Evolutionary conservation across 2,888 invertebrate species (phyloP).

Genomic region (Cordilura impudica): DNA sequence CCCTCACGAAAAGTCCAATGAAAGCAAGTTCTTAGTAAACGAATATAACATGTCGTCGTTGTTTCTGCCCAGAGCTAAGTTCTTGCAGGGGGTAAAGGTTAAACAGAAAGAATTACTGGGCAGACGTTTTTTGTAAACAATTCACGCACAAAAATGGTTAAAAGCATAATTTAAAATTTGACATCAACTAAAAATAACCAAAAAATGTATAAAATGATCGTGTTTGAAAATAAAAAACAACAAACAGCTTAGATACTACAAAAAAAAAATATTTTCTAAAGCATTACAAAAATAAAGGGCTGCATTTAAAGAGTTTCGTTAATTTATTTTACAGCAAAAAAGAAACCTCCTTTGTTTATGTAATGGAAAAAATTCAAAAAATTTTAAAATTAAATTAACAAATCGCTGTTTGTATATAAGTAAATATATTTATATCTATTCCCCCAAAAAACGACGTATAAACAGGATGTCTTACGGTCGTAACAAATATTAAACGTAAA

Average conservation of each 20-base stretch:
- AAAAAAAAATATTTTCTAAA: conserved; percentile 45
- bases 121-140: conserved; percentile 78
- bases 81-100: conserved; percentile 71
- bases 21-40: conserved; percentile 73
- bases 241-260: conserved; percentile 47
- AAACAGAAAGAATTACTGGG: conserved; percentile 68
- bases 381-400: conserved; percentile 1
- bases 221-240: conserved; percentile 39
- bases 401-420: conserved; percentile 20
- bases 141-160: conserved; percentile 78
- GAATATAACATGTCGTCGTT: conserved; percentile 72
- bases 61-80: conserved; percentile 77
- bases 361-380: conserved; percentile 17
- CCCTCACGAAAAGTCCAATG: conserved; percentile 62
- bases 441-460: conserved; percentile 17
- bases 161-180: conserved; percentile 61
- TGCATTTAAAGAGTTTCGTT: neutral
- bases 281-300: conserved; percentile 53
- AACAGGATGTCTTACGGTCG: conserved; percentile 22
- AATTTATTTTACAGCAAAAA: neutral
- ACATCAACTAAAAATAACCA: conserved; percentile 25
- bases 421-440: neutral
- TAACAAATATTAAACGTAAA: conserved; percentile 22
- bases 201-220: conserved; percentile 56
- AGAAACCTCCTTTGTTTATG: conserved; percentile 49